Conservation (phyloP, 2,113 vertebrate species). For the Hypocryptadius cinnamomeus region DNA sequence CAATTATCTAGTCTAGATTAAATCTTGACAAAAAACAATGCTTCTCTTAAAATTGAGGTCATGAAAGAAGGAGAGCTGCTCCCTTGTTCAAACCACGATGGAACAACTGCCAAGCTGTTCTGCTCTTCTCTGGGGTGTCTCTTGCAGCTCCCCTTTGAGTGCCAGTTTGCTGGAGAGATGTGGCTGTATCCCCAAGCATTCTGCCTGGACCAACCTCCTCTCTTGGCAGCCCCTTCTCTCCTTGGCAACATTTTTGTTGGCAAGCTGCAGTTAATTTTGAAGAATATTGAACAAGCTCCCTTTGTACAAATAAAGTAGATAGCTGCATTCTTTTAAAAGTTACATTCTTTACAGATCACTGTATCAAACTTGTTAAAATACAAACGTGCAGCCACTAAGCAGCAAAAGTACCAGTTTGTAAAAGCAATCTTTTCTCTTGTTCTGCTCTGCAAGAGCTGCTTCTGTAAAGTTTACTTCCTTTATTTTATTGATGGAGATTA, state of each 20-base stretch:
- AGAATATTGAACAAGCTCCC: neutral
- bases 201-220: fast-evolving
- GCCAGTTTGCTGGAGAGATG: neutral
- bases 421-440: neutral
- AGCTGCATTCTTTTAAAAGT: neutral
- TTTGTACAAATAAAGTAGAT: neutral
- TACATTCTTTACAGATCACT: neutral
- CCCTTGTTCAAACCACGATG: fast-evolving
- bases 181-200: fast-evolving
- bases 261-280: neutral
- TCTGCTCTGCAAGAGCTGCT: neutral
- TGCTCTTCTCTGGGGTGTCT: neutral
- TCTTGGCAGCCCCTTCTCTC: neutral
- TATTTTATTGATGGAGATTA: neutral
- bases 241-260: neutral
- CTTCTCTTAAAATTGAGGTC: neutral
- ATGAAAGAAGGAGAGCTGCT: neutral
- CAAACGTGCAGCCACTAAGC: neutral
- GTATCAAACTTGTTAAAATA: neutral
- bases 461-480: neutral
- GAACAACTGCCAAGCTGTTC: neutral
- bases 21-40: neutral
- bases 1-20: neutral
- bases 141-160: neutral
- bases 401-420: neutral